Evolutionary conservation across 1,140 invertebrate genomes (phyloP).

Genomic region (Listronotus bonariensis): DNA sequence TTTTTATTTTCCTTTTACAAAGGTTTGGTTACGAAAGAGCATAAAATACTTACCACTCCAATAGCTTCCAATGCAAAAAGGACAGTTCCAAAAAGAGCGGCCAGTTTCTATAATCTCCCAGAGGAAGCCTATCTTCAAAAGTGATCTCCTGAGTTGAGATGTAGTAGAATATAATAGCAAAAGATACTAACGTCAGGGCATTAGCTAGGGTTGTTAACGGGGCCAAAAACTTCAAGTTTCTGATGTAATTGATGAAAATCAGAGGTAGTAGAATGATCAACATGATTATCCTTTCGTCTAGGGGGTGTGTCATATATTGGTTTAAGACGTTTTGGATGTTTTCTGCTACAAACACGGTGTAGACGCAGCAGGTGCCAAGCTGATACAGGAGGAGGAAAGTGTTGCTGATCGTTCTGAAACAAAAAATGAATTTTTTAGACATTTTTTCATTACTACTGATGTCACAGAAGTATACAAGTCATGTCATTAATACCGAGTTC

Average conservation of each 20-base stretch:
- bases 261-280: constrained; percentile 69
- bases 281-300: constrained; percentile 66
- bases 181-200: constrained; percentile 64
- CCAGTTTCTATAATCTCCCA: constrained; percentile 60
- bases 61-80: constrained; percentile 90
- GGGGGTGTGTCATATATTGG: constrained; percentile 48
- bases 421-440: no score
- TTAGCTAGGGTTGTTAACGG: constrained; percentile 78
- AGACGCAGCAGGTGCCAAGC: constrained; percentile 87
- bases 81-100: constrained; percentile 80
- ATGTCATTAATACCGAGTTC: no score
- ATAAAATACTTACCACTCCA: constrained; percentile 50
- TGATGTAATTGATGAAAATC: constrained; percentile 72
- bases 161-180: constrained; percentile 73
- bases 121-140: constrained; percentile 57
- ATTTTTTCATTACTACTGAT: no score
- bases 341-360: constrained; percentile 81
- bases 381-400: constrained; percentile 80
- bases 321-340: constrained; percentile 69
- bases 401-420: constrained; percentile 65
- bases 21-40: no score
- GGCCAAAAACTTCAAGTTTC: constrained; percentile 74
- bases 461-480: no score
- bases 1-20: no score
- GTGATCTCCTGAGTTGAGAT: constrained; percentile 62